A percentile compares a stretch with the other conserved stretches of the same genome.
These are phyloP conservation scores for Synodontis membranacea DNA, from an alignment of 2,113 vertebrate genomes.

Conservation along the genomic window DNA sequence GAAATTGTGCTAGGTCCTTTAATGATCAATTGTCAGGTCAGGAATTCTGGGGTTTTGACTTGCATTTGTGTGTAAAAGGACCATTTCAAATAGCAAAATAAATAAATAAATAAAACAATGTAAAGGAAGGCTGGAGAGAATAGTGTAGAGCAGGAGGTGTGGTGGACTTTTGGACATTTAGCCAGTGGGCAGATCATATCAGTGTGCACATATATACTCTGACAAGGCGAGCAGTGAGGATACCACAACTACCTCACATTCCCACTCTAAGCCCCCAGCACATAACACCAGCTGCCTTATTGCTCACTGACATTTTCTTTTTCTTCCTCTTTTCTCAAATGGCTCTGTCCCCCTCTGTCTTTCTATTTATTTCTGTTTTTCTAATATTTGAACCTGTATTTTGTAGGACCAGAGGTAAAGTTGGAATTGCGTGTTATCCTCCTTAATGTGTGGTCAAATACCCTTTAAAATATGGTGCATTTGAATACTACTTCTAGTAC, in stretches of 20 bases:
- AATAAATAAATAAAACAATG: too few species aligned
- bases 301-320: conserved; percentile 75
- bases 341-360: conserved; percentile 2
- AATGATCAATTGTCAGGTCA: background rate
- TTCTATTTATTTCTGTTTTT: conserved; percentile 11
- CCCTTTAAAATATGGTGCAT: background rate
- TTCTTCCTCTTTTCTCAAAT: conserved; percentile 22
- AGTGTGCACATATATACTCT: conserved; percentile 62
- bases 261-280: conserved; percentile 56
- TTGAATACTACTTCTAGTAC: background rate
- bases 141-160: conserved; percentile 48
- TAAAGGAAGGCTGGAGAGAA: conserved; percentile 40
- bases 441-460: background rate
- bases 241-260: conserved; percentile 60
- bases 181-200: conserved; percentile 68
- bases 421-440: background rate
- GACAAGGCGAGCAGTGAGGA: conserved; percentile 64
- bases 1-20: background rate
- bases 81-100: background rate
- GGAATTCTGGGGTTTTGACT: background rate
- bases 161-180: conserved; percentile 62
- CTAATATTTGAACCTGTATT: background rate
- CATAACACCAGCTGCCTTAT: conserved; percentile 70
- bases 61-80: background rate
- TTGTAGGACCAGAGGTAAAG: background rate